phyloP scores from a whole-genome alignment of 1,140 invertebrate species.

The Heliothis virescens region DNA sequence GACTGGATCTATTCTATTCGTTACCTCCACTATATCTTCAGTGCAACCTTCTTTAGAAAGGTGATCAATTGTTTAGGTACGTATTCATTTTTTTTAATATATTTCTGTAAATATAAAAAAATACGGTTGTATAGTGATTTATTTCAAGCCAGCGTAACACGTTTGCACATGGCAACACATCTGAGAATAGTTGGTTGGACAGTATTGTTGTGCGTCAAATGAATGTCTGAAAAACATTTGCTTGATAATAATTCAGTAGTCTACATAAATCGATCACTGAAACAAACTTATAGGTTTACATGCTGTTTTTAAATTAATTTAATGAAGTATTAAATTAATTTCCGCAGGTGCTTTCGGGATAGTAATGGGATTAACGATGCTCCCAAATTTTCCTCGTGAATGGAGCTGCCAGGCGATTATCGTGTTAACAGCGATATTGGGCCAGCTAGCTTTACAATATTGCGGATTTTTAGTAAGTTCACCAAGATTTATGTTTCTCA shows the following conservation, averaged over 20 bases:
- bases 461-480: slow-evolving; percentile 73
- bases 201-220: too few species aligned
- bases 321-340: slow-evolving; percentile 17
- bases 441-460: slow-evolving; percentile 66
- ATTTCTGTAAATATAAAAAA: too few species aligned
- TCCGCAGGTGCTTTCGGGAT: slow-evolving; percentile 67
- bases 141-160: too few species aligned
- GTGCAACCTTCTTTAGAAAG: slow-evolving; percentile 67
- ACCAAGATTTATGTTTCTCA: background rate
- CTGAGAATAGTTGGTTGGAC: too few species aligned
- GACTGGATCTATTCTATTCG: slow-evolving; percentile 64
- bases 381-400: slow-evolving; percentile 59
- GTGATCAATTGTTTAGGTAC: slow-evolving; percentile 71
- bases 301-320: too few species aligned
- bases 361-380: slow-evolving; percentile 63
- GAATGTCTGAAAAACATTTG: too few species aligned
- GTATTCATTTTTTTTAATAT: slow-evolving; percentile 21
- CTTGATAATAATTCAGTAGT: too few species aligned
- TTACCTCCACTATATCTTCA: slow-evolving; percentile 63
- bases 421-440: slow-evolving; percentile 59
- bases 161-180: too few species aligned
- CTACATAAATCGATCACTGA: too few species aligned
- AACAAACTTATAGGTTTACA: too few species aligned
- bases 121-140: too few species aligned
- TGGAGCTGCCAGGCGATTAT: slow-evolving; percentile 57